Conservation (phyloP, 2,888 invertebrate genomes). For the Clanis bilineata region DNA sequence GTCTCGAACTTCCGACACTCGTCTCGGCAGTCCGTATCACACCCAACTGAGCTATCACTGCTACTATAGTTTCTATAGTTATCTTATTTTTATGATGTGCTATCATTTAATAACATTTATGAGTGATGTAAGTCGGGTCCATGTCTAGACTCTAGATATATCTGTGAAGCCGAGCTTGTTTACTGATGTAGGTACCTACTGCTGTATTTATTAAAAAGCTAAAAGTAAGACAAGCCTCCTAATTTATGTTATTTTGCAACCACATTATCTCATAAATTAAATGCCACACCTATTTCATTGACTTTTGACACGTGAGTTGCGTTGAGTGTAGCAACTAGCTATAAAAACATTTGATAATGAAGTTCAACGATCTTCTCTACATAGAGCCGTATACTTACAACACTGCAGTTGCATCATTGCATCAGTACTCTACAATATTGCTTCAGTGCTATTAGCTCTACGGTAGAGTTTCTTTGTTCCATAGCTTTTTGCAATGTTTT, state of each 20-base stretch:
- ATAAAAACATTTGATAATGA: constrained; percentile 6
- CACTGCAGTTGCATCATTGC: neutral
- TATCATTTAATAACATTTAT: too few relatives aligned
- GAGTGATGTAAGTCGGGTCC: too few relatives aligned
- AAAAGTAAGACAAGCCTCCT: neutral
- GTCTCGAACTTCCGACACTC: too few relatives aligned
- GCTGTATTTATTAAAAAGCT: too few relatives aligned
- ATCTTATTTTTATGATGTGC: too few relatives aligned
- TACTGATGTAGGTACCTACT: too few relatives aligned
- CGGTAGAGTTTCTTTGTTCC: neutral
- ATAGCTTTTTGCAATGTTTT: neutral
- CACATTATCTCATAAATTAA: neutral
- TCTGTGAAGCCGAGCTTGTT: too few relatives aligned
- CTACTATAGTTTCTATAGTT: too few relatives aligned
- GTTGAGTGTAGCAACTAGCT: neutral
- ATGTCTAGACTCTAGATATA: too few relatives aligned
- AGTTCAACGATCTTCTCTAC: constrained; percentile 5
- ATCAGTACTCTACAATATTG: neutral
- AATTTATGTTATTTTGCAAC: neutral
- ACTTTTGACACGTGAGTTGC: neutral
- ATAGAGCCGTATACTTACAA: neutral
- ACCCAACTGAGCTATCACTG: too few relatives aligned
- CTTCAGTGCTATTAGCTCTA: neutral
- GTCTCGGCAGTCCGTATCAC: too few relatives aligned
- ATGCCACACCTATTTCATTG: neutral